Base-by-base conservation (phyloP, 2,888 invertebrate genomes). In the Macropis europaea region DNA sequence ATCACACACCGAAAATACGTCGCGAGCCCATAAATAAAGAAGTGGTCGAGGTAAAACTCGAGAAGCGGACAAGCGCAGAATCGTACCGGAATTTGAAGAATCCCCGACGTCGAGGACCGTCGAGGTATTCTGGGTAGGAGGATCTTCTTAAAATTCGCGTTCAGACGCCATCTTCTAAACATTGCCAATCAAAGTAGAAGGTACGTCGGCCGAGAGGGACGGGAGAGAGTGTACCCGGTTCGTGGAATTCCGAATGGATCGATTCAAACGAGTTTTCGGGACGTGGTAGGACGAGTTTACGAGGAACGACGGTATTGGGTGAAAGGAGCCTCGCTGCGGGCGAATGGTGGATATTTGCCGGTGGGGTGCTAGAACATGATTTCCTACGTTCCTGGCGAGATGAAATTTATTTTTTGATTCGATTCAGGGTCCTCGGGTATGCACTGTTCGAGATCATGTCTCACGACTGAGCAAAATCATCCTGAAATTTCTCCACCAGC, bases 301-400 rank as follows among this genome's bases (percentile, higher is more conserved):
- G 78, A 79, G 76, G 79, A 76, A 81, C 78, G 73, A 81, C 74
- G 74, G 78, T 75, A 81, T 81, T 81, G 81, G 81, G 63, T 70
- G 81, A 73, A 81, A 81, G 81, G 67, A 81, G 70, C 62, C n/a
- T 57, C 64, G 78, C 76, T 76, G 61, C 76, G 72, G 74, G 79
- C 78, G 76, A 81, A 81, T 81, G 76, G 81, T 70, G 70, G 81
- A 79, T 81, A 81, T 81, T 81, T 75, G 80, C 78, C 69, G 78
- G 74, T 76, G 78, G 80, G 76, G 70, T 63, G 76, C 72, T 71
- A 76, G 72, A 80, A 80, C 76, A 76, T 74, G 81, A 81, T 81
- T 80, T 81, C 70, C 81, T 72, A 72, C 67, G 77, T 73, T 68
- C 73, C 64, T 64, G 62, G 63, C 72, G 60, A 62, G 71, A 63